Conservation (phyloP, 2,797 vertebrate genomes). For the Falco novaeseelandiae region DNA sequence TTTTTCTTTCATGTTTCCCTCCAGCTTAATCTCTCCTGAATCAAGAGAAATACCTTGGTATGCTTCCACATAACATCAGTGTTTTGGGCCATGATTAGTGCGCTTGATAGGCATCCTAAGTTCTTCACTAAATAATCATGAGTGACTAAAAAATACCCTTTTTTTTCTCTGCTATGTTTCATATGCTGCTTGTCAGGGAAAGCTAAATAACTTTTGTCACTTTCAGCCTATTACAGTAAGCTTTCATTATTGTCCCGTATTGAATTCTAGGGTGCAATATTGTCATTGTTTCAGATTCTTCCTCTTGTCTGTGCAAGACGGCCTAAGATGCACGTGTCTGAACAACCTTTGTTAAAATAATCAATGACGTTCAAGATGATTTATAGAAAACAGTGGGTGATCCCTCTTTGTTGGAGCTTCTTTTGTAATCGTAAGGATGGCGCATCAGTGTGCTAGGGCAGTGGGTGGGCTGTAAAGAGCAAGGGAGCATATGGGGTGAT, state of each 20-base stretch:
- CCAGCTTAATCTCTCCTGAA: neutral
- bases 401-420: slow-evolving; percentile 6
- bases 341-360: slow-evolving; percentile 40
- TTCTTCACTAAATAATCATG: neutral
- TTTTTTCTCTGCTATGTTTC: neutral
- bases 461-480: slow-evolving; percentile 40
- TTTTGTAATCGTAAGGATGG: slow-evolving; percentile 31
- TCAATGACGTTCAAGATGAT: slow-evolving; percentile 44
- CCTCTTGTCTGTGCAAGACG: neutral
- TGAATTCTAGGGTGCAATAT: neutral
- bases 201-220: neutral
- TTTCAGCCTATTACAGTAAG: neutral
- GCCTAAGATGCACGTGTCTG: neutral
- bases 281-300: neutral
- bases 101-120: neutral
- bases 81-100: neutral
- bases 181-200: neutral
- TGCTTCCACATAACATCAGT: neutral
- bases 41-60: neutral
- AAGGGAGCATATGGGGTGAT: neutral
- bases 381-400: slow-evolving; percentile 58
- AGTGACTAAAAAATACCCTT: neutral
- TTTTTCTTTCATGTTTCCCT: neutral
- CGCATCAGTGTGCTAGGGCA: slow-evolving; percentile 3
- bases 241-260: neutral